Evolutionary conservation across 1,140 invertebrate species (phyloP).

Genomic region (Harlomillsia oculata): DNA sequence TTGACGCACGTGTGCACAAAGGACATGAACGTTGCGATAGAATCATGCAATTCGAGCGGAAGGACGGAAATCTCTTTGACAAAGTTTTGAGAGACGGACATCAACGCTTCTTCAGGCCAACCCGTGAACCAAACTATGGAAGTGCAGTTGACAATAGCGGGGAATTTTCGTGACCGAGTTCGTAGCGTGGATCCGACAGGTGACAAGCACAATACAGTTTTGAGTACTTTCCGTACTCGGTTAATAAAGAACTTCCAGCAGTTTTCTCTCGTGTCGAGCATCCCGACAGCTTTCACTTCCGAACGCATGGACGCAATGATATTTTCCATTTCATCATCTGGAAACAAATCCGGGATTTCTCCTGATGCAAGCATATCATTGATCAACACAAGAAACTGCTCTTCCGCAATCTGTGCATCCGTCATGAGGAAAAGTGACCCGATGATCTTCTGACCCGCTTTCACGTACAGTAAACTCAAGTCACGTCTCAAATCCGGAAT

Average conservation of each 20-base stretch:
- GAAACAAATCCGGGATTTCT: slow-evolving; percentile 88
- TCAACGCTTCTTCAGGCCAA: slow-evolving; percentile 93
- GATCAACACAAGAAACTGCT: slow-evolving; percentile 88
- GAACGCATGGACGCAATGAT: slow-evolving; percentile 78
- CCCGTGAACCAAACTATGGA: slow-evolving; percentile 97
- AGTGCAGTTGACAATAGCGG: slow-evolving; percentile 87
- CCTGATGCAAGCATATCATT: slow-evolving; percentile 92
- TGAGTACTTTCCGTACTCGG: slow-evolving; percentile 76
- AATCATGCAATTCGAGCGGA: slow-evolving; percentile 56
- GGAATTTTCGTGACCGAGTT: slow-evolving; percentile 86
- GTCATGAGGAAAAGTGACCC: slow-evolving; percentile 95
- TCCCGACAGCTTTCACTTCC: slow-evolving; percentile 71
- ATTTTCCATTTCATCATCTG: slow-evolving; percentile 92
- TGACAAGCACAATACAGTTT: slow-evolving; percentile 87
- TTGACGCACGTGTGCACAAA: slow-evolving; percentile 89
- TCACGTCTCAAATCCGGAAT: slow-evolving; percentile 80
- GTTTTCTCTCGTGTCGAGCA: slow-evolving; percentile 82
- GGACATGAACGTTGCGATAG: slow-evolving; percentile 84
- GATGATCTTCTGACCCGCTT: slow-evolving; percentile 85
- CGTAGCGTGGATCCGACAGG: slow-evolving; percentile 83
- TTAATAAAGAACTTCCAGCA: slow-evolving; percentile 98
- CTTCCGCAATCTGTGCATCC: slow-evolving; percentile 89
- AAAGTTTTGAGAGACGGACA: slow-evolving; percentile 82
- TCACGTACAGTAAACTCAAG: slow-evolving; percentile 72
- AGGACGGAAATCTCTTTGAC: slow-evolving; percentile 66